A percentile compares a stretch with the other conserved stretches of the same genome.
Conservation (phyloP, 2,113 vertebrate species). For the Nothoprocta perdicaria region DNA sequence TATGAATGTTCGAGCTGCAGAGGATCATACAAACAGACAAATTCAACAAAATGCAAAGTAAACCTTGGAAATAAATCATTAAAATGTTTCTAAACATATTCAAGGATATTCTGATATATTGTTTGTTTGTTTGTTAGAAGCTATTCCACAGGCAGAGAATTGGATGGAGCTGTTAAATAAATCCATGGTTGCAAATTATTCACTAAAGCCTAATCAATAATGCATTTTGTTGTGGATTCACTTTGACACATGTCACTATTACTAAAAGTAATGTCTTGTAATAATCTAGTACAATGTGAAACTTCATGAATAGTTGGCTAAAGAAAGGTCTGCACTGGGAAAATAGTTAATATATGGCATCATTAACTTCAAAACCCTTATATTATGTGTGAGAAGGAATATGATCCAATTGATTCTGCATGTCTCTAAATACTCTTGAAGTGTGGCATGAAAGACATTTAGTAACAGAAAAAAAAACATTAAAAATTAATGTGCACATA, state of each 20-base stretch:
- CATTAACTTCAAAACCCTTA: accelerated
- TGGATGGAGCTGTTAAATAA: neutral
- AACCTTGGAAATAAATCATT: slow-evolving; percentile 3
- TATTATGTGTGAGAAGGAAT: neutral
- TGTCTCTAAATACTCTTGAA: neutral
- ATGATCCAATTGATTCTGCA: neutral
- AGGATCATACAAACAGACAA: neutral
- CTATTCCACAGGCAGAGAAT: neutral
- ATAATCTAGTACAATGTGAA: neutral
- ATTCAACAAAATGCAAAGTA: neutral
- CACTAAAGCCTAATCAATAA: neutral
- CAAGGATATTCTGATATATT: neutral
- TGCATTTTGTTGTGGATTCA: neutral
- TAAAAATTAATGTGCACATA: neutral
- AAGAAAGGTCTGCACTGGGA: neutral
- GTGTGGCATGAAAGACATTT: neutral
- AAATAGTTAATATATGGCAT: neutral
- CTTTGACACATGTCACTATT: slow-evolving; percentile 8
- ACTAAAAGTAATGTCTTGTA: neutral
- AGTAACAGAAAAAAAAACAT: neutral
- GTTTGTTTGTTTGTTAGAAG: neutral
- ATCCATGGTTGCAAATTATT: slow-evolving; percentile 22
- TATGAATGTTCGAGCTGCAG: neutral
- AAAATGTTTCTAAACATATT: slow-evolving; percentile 13
- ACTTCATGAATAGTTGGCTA: neutral